Conservation (phyloP, 2,888 invertebrate genomes). For the Hirtodrosophila confusa region DNA sequence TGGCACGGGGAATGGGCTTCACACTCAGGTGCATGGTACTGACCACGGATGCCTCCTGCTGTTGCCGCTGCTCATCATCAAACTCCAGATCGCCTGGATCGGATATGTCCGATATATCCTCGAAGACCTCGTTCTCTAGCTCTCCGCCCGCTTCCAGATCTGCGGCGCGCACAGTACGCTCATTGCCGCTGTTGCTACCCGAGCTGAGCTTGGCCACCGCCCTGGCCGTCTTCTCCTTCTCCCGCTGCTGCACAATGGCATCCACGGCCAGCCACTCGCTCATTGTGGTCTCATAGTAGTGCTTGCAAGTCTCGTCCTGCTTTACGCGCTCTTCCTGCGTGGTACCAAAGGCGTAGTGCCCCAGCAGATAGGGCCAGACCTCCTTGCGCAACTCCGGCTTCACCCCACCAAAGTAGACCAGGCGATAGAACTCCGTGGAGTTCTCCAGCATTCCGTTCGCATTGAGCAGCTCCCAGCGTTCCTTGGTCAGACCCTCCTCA, state of each 20-base stretch:
- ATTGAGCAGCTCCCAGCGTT: conserved; percentile 90
- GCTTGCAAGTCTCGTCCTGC: conserved; percentile 88
- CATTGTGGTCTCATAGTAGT: conserved; percentile 95
- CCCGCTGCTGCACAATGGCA: conserved; percentile 93
- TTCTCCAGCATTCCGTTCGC: conserved; percentile 87
- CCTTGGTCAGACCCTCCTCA: conserved; percentile 90
- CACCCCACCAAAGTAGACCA: conserved; percentile 95
- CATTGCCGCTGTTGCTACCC: conserved; percentile 87
- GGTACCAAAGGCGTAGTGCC: conserved; percentile 92
- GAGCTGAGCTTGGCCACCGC: conserved; percentile 93
- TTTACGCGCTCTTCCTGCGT: conserved; percentile 87
- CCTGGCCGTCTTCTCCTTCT: conserved; percentile 92
- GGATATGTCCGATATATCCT: conserved; percentile 86
- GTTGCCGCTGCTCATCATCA: conserved; percentile 71
- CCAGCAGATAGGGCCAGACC: conserved; percentile 95
- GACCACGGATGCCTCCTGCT: conserved; percentile 9
- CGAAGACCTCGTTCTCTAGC: conserved; percentile 86
- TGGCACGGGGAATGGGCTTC: conserved; percentile 81
- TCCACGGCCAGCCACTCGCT: conserved; percentile 98
- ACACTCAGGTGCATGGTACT: conserved; percentile 61
- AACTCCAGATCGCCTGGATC: conserved; percentile 84
- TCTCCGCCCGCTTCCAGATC: conserved; percentile 86
- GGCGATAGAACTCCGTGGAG: conserved; percentile 90
- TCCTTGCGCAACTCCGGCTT: conserved; percentile 90
- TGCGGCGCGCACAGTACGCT: conserved; percentile 84